Percentiles rank a stretch among this genome's conserved stretches.
phyloP scores from a whole-genome alignment of 1,140 invertebrate species.

The Penaeus chinensis region DNA sequence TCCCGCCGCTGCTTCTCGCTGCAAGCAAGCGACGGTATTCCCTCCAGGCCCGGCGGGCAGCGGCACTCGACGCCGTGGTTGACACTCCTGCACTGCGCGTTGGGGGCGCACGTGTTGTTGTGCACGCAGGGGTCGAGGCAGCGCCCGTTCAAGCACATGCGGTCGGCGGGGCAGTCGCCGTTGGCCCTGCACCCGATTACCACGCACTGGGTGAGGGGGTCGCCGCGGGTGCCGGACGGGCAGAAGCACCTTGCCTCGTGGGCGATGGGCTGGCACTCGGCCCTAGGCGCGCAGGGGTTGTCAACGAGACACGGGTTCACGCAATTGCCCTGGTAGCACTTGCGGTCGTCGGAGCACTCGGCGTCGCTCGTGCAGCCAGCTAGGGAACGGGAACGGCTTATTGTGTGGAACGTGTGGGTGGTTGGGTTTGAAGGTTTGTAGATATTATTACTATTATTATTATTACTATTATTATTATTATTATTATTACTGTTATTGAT shows the following conservation, averaged over 20 bases:
- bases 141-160: constrained; percentile 66
- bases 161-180: constrained; percentile 65
- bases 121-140: constrained; percentile 65
- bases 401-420: neutral
- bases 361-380: constrained; percentile 83
- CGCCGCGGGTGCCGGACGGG: constrained; percentile 65
- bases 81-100: constrained; percentile 66
- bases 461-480: neutral
- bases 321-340: constrained; percentile 84
- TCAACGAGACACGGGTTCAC: constrained; percentile 83
- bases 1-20: constrained; percentile 68
- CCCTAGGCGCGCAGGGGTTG: constrained; percentile 83
- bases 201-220: constrained; percentile 64
- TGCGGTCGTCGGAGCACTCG: constrained; percentile 79
- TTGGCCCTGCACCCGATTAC: constrained; percentile 65
- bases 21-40: constrained; percentile 66
- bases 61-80: constrained; percentile 66
- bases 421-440: neutral
- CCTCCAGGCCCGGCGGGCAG: constrained; percentile 66
- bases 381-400: constrained; percentile 33
- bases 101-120: constrained; percentile 66
- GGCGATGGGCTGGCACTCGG: constrained; percentile 77
- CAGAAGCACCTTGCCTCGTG: constrained; percentile 66
- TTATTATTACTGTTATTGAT: neutral
- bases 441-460: constrained; percentile 13